Evolutionary conservation across 2,113 vertebrate species (phyloP).

Genomic region (Cebidichthys violaceus): DNA sequence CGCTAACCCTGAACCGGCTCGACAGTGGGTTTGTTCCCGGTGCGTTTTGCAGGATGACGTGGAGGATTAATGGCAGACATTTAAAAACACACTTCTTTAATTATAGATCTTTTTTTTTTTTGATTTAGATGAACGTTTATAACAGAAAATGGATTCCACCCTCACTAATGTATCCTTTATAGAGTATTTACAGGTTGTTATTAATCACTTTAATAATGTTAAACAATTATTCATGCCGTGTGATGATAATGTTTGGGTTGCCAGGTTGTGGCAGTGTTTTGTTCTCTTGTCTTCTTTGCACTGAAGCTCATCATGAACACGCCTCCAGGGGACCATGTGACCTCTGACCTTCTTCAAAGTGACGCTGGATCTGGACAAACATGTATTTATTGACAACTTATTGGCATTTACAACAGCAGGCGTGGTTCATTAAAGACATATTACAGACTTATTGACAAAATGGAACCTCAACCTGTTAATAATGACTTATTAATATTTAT

Average conservation of each 20-base stretch:
- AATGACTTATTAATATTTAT: neutral
- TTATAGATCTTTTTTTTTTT: slow-evolving; percentile 2
- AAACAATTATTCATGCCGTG: neutral
- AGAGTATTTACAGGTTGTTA: neutral
- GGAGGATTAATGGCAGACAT: slow-evolving; percentile 2
- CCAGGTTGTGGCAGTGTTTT: neutral
- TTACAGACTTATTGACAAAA: neutral
- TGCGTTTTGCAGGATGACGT: slow-evolving; percentile 3
- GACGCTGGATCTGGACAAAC: neutral
- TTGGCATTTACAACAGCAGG: neutral
- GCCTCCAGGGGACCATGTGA: neutral
- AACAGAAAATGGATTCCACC: neutral
- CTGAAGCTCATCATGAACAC: neutral
- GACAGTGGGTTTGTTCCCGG: slow-evolving; percentile 49
- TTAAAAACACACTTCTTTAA: slow-evolving; percentile 1
- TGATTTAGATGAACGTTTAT: neutral
- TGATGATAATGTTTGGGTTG: neutral
- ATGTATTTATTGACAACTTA: neutral
- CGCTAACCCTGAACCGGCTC: slow-evolving; percentile 47
- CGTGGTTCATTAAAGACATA: neutral
- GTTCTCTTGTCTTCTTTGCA: slow-evolving; percentile 2
- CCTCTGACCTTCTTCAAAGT: slow-evolving; percentile 4
- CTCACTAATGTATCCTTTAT: neutral
- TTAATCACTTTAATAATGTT: neutral
- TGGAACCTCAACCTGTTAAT: neutral